Conservation (phyloP, 2,113 vertebrate species). For the Gavia stellata region DNA sequence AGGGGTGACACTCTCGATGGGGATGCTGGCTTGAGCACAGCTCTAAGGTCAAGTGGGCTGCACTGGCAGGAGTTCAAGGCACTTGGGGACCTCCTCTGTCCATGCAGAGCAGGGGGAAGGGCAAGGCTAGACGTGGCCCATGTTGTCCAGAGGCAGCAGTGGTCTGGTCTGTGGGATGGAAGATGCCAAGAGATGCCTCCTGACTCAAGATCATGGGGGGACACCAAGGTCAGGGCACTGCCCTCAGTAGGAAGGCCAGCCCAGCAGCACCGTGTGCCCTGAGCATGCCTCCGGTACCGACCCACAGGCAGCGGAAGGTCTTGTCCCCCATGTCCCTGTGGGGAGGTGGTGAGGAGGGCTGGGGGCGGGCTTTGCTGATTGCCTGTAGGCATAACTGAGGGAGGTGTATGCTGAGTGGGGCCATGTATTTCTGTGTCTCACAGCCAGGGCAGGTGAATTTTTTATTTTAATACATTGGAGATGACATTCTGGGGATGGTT, state of each 20-base stretch:
- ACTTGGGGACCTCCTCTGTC: background rate
- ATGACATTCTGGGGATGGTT: background rate
- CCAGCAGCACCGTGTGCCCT: rapidly evolving
- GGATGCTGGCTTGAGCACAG: background rate
- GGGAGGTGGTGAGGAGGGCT: background rate
- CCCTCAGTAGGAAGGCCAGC: background rate
- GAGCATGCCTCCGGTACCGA: rapidly evolving
- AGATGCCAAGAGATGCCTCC: background rate
- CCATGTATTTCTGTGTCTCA: background rate
- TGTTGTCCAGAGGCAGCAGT: background rate
- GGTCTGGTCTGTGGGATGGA: background rate
- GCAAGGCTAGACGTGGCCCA: background rate
- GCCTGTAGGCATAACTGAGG: rapidly evolving
- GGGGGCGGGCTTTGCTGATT: background rate
- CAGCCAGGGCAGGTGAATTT: background rate
- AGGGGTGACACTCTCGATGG: background rate
- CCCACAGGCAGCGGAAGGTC: background rate
- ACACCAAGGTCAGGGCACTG: background rate
- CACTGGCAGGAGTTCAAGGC: background rate
- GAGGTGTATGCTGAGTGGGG: rapidly evolving
- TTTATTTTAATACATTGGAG: background rate
- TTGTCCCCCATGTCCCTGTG: background rate
- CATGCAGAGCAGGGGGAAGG: background rate
- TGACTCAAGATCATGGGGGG: background rate
- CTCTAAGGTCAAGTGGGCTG: background rate